These are phyloP conservation scores for Helleia helle DNA, from an alignment of 2,888 invertebrate species.

Conservation along the genomic window DNA sequence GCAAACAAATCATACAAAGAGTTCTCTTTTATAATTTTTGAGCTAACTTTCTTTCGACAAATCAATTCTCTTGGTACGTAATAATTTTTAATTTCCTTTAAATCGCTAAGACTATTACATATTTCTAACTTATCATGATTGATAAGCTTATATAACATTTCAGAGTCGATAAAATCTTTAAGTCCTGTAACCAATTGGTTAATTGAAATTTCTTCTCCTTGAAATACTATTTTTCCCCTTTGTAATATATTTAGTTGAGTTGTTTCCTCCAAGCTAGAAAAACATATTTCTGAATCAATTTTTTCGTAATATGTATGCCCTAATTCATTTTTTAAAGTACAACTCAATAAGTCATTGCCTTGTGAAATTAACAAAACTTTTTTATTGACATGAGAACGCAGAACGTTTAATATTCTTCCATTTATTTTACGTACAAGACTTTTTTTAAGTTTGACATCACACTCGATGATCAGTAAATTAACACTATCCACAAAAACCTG, in stretches of 20 bases:
- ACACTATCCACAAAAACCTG: neutral
- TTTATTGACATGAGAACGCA: neutral
- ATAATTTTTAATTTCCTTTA: neutral
- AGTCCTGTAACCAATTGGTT: neutral
- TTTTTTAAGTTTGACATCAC: neutral
- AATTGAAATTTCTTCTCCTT: neutral
- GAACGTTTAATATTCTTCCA: neutral
- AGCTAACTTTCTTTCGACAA: neutral
- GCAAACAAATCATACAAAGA: neutral
- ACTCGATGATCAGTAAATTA: neutral
- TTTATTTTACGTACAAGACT: neutral
- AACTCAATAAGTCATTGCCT: neutral
- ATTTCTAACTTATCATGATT: constrained; percentile 1
- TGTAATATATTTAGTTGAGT: neutral
- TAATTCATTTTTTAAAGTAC: neutral
- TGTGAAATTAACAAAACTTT: neutral
- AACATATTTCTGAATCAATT: neutral
- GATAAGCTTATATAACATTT: neutral
- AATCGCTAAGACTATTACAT: neutral
- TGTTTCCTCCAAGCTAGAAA: neutral
- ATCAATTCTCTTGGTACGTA: neutral
- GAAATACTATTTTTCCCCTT: neutral
- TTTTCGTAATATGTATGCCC: neutral
- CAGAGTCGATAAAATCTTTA: neutral
- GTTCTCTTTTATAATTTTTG: neutral